These are phyloP conservation scores for Aricia artaxerxes DNA, from an alignment of 2,888 invertebrate genomes.

Conservation along the genomic window DNA sequence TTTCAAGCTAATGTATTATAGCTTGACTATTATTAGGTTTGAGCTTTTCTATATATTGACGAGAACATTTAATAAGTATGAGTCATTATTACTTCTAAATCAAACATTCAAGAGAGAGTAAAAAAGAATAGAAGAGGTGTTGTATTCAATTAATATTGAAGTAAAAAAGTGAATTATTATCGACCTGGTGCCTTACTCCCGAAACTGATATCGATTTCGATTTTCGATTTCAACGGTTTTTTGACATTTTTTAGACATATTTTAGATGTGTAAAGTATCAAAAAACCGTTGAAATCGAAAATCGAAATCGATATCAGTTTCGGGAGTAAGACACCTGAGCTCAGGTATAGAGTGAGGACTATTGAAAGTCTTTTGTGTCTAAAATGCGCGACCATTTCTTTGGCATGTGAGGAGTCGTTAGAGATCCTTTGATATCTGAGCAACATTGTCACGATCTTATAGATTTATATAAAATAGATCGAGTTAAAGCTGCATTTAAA, in stretches of 20 bases:
- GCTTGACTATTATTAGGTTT: too few species aligned
- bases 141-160: background rate
- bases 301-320: too few species aligned
- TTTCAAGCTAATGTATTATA: too few species aligned
- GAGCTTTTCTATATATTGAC: too few species aligned
- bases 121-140: background rate
- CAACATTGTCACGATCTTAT: background rate
- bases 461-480: background rate
- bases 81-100: too few species aligned
- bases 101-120: background rate
- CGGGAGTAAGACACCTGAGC: too few species aligned
- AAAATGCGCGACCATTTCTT: background rate
- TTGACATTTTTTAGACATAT: too few species aligned
- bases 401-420: conserved; percentile 5
- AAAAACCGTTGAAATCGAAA: too few species aligned
- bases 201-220: too few species aligned
- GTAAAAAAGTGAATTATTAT: background rate
- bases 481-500: background rate
- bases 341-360: background rate
- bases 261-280: too few species aligned
- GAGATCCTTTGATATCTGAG: conserved; percentile 8
- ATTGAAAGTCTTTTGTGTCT: conserved; percentile 5
- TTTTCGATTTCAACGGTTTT: too few species aligned
- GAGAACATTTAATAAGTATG: background rate
- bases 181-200: background rate